Evolutionary conservation across 2,888 invertebrate species (phyloP).

Genomic region (Gonocerus acuteangulatus): DNA sequence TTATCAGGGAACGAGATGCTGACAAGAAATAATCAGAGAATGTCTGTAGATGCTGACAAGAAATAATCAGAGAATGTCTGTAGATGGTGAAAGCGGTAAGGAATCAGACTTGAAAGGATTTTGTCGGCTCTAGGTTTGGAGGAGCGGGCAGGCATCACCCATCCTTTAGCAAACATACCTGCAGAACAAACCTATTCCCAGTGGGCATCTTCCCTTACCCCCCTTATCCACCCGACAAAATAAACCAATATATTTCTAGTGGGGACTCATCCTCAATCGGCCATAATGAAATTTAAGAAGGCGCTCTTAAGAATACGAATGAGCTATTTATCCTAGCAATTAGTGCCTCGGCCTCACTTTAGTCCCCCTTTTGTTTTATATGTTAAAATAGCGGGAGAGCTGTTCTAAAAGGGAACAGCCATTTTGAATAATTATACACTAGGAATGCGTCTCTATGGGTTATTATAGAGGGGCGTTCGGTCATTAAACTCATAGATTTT

Average conservation of each 20-base stretch:
- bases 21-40: too few relatives aligned
- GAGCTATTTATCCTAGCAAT: slow-evolving; percentile 22
- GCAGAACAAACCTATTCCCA: slow-evolving; percentile 9
- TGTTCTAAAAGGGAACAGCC: slow-evolving; percentile 26
- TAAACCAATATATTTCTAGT: slow-evolving; percentile 18
- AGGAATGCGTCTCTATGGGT: too few relatives aligned
- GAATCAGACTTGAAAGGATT: too few relatives aligned
- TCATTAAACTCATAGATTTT: slow-evolving; percentile 21
- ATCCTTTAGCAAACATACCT: slow-evolving; percentile 5
- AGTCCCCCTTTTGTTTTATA: slow-evolving; percentile 21
- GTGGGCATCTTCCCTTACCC: too few relatives aligned
- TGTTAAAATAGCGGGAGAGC: slow-evolving; percentile 22
- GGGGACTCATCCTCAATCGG: slow-evolving; percentile 1
- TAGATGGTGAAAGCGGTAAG: too few relatives aligned
- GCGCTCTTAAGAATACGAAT: slow-evolving; percentile 11
- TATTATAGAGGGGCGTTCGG: neutral
- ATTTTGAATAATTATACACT: slow-evolving; percentile 22
- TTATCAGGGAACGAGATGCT: too few relatives aligned
- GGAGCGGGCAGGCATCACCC: neutral
- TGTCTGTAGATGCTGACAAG: too few relatives aligned
- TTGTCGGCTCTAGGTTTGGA: too few relatives aligned
- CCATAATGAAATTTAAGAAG: slow-evolving; percentile 25
- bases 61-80: too few relatives aligned
- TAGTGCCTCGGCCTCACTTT: slow-evolving; percentile 8
- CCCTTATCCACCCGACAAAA: neutral